phyloP scores from a whole-genome alignment of 2,113 vertebrate genomes.

The Coracopsis vasa region DNA sequence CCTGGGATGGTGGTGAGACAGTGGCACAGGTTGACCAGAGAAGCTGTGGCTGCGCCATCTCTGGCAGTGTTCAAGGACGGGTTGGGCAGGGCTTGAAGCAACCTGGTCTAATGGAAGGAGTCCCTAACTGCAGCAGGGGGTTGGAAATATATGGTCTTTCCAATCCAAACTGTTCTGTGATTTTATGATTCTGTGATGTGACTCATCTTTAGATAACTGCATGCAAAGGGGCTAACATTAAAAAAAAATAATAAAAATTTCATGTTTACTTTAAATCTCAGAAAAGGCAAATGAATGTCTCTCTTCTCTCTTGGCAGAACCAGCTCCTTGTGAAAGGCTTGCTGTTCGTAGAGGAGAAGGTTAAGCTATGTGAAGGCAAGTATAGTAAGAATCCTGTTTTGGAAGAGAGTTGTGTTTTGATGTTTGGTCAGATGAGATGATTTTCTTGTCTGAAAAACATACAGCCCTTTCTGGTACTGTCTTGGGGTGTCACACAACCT shows the following conservation, averaged over 20 bases:
- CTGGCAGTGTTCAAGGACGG: background rate
- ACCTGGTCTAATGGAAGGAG: background rate
- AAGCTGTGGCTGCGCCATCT: background rate
- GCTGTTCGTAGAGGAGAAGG: slow-evolving; percentile 85
- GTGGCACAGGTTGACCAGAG: background rate
- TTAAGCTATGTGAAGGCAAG: slow-evolving; percentile 86
- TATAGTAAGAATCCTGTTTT: background rate
- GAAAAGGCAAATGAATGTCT: slow-evolving; percentile 19
- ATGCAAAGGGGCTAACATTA: background rate
- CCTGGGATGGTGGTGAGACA: background rate
- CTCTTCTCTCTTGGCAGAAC: slow-evolving; percentile 82
- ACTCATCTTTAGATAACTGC: background rate
- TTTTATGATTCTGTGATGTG: background rate
- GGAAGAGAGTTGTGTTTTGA: slow-evolving; percentile 1
- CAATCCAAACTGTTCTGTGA: background rate
- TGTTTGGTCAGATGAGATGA: background rate
- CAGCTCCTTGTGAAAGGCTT: slow-evolving; percentile 91
- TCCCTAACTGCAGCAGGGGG: background rate
- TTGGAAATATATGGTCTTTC: background rate
- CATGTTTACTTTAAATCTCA: background rate
- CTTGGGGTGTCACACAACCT: background rate
- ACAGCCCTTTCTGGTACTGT: background rate
- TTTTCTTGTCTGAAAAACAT: background rate
- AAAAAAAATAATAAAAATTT: background rate
- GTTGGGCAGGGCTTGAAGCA: background rate